Base-by-base conservation (phyloP, 1,140 invertebrate genomes). In the Latrodectus geometricus region DNA sequence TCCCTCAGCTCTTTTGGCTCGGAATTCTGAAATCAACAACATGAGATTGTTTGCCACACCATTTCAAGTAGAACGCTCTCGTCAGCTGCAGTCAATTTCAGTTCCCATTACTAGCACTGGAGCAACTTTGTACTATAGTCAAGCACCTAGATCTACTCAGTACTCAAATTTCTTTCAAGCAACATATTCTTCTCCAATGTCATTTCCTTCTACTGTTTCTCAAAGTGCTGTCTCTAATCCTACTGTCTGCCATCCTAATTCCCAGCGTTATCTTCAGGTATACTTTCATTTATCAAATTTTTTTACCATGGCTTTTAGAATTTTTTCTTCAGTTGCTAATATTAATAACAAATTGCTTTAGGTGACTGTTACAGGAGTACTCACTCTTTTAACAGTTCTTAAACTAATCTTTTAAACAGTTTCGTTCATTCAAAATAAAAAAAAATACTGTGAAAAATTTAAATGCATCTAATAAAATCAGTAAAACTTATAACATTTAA, bases 201-300 rank as follows among this genome's bases (percentile, higher is more conserved):
- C 70, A 35, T 82, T 70, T 82, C 35, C 80, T n/a, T 49, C 78
- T 23, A 20, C 80, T 56, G 56, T 56, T 21, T n/a, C 73, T 35
- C 73, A 75, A 15, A 50, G 50, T n/a, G 7, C 17, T 75, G 73
- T 68, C 23, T 21, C 81, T 9, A 84, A 54, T 68, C 21, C 73
- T 23, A 4, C 81, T 54, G 20, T 50, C 8, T 61, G 14, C 21
- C 52, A 73, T 20, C 23, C 54, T 65, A 70, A 75, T 9, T 20
- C 35, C 23, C 23, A 20, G 52, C 72, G 81, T 17, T 84, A 84
- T 84, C 72, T 84, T 14, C 81, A 84, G 73, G 81, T 84, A 84
- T 15, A 23, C 1, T 35, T 35, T 35, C 35, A 35, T 35, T 35
- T 35, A 35, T 5, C 5, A 35, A 35, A 35, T 35, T 35, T 35